Evolutionary conservation across 1,140 invertebrate genomes (phyloP).

Genomic region (Euura lappo): DNA sequence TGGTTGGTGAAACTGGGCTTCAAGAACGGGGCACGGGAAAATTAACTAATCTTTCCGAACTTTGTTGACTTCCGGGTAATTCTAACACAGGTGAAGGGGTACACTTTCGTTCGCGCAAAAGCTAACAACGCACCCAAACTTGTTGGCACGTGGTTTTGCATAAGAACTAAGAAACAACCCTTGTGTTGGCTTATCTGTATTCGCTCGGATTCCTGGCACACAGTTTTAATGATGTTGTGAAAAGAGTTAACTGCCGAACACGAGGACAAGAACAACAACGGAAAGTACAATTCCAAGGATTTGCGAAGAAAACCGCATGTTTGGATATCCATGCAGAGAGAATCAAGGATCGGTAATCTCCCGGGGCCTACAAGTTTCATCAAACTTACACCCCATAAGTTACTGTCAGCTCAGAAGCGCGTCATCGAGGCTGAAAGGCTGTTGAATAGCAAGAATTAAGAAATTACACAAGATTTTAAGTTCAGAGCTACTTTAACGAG

Average conservation of each 20-base stretch:
- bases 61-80: slow-evolving; percentile 23
- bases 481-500: not conserved
- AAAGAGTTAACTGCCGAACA: too few species aligned
- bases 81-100: slow-evolving; percentile 8
- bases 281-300: not conserved
- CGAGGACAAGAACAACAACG: too few species aligned
- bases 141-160: not conserved
- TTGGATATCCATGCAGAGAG: not conserved
- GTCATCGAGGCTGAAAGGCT: not conserved
- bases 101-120: slow-evolving; percentile 15
- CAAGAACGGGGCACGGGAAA: slow-evolving; percentile 4
- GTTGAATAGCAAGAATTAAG: not conserved
- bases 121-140: not conserved
- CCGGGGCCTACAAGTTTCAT: too few species aligned
- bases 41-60: slow-evolving; percentile 29
- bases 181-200: not conserved
- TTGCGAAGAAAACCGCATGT: not conserved
- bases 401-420: not conserved
- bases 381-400: too few species aligned
- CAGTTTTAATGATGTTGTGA: too few species aligned
- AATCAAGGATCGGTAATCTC: too few species aligned
- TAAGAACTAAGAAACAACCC: not conserved
- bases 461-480: not conserved
- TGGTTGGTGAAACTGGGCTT: not conserved
- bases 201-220: not conserved